Conservation (phyloP, 2,113 vertebrate species). For the Pogonocichla stellata region DNA sequence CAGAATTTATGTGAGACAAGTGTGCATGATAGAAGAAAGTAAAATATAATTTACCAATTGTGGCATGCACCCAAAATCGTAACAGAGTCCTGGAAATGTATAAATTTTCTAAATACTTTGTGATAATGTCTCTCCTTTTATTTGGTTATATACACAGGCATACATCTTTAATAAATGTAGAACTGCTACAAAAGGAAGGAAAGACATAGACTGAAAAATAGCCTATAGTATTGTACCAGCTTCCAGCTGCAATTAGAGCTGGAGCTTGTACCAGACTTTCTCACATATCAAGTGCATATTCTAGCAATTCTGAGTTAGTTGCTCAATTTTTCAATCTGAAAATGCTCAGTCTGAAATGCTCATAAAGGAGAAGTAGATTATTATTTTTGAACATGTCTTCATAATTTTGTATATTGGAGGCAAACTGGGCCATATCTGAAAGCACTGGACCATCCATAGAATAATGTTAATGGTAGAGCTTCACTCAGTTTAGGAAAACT, state of each 20-base stretch:
- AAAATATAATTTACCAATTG: neutral
- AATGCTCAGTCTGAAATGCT: neutral
- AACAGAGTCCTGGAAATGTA: neutral
- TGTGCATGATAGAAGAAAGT: neutral
- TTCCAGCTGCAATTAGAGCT: neutral
- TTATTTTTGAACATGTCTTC: neutral
- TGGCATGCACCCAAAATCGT: neutral
- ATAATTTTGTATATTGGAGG: neutral
- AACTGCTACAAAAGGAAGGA: neutral
- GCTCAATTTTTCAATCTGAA: neutral
- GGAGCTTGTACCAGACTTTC: neutral
- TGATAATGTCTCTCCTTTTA: neutral
- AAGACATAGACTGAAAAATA: neutral
- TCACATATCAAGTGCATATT: neutral
- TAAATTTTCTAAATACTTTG: neutral
- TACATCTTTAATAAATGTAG: neutral
- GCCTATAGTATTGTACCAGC: neutral
- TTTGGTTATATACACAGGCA: neutral
- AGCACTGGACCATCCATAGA: neutral
- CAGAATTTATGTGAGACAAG: neutral
- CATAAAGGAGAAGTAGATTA: neutral
- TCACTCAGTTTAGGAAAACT: neutral
- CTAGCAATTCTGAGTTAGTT: neutral
- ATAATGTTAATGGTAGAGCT: neutral
- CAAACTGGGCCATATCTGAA: neutral